Base-by-base conservation (phyloP, 2,113 vertebrate genomes). In the Myanophis thanlyinensis region DNA sequence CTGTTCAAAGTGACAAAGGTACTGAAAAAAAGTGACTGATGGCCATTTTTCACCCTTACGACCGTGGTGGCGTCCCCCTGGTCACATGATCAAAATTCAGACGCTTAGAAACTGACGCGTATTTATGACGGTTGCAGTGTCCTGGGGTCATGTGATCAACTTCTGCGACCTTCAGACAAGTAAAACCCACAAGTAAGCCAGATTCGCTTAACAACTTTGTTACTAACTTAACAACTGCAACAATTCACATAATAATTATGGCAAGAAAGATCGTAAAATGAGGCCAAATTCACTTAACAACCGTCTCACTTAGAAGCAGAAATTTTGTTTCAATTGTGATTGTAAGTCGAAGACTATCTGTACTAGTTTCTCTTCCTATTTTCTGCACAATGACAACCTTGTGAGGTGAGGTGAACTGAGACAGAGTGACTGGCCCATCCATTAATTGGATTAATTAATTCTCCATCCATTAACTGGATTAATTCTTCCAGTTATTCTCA, bases 1-100 rank as follows among this genome's bases (percentile, higher is more conserved):
- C 13, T 0, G 0, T 18, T 53, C n/a, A 35, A 12, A 59, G 11
- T 73, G 1, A 13, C 3, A n/a, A 67, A 30, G n/a, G 1, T 3
- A 35, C 15, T 18, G 67, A 20, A 40, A 20, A 20, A 73, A 67
- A 62, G 27, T 67, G 59, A 35, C 67, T 35, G 6, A 73, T 7
- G 67, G 20, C n/a, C n/a, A 6, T 6, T 73, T 35, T 20, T 73
- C 67, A 73, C n/a, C 7, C 67, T 67, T 67, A 67, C 0, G 15
- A 73, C n/a, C 13, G 0, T 6, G 6, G 12, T n/a, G 18, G 62
- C 13, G 18, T 73, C 13, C 30, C 13, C 15, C 5, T 40, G 67
- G n/a, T 73, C n/a, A 40, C 2, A 0, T 73, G n/a, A 35, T 73
- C 15, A 40, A 18, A 35, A 73, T 73, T 73, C 2, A 35, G 67